These are phyloP conservation scores for Mustela nigripes DNA, from an alignment of 2,113 vertebrate genomes.

Conservation along the genomic window DNA sequence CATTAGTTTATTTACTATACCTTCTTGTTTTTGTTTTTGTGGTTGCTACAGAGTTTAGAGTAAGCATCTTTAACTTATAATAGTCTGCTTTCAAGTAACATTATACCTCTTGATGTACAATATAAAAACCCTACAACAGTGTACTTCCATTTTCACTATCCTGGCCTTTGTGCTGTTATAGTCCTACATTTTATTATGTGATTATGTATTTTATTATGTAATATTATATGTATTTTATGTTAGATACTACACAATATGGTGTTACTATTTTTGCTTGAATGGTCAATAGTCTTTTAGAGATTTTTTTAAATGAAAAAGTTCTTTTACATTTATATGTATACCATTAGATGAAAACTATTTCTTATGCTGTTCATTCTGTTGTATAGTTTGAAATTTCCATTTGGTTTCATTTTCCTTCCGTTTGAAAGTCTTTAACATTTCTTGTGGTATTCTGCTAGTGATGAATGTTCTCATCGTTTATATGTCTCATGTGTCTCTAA, in stretches of 20 bases:
- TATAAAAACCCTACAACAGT: background rate
- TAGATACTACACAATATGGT: background rate
- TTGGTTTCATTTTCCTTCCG: background rate
- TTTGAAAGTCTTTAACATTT: background rate
- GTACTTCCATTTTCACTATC: background rate
- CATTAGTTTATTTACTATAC: background rate
- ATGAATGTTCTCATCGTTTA: background rate
- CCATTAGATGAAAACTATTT: background rate
- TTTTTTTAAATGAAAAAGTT: background rate
- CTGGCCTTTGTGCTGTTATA: background rate
- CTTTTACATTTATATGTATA: background rate
- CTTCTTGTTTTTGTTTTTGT: background rate
- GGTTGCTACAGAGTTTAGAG: background rate
- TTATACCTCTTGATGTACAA: background rate
- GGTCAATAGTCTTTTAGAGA: background rate
- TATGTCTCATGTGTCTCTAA: background rate
- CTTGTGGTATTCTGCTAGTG: background rate
- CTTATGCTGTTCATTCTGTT: background rate
- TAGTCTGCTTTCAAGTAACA: background rate
- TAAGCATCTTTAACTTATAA: background rate
- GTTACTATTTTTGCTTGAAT: background rate
- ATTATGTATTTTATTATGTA: background rate
- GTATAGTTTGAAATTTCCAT: background rate
- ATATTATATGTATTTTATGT: background rate
- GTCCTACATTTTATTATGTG: background rate